Evolutionary conservation across 2,888 invertebrate genomes (phyloP).

Genomic region (Rhaphigaster nebulosa): DNA sequence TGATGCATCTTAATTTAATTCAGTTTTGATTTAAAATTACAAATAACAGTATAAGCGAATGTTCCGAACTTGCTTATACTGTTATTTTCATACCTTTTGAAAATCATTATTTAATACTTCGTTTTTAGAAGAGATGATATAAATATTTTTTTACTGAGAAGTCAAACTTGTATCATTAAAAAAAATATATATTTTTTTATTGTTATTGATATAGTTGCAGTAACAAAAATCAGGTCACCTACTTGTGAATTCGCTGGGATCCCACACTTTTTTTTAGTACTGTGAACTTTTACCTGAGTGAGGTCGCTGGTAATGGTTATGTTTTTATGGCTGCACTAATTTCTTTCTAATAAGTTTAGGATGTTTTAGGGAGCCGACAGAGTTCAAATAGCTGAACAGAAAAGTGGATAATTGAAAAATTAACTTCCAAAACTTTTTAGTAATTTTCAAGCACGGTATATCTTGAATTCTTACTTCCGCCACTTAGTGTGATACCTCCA

Average conservation of each 20-base stretch:
- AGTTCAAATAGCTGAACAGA: not conserved
- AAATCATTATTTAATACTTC: too few species aligned
- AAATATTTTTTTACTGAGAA: too few species aligned
- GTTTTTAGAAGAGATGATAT: too few species aligned
- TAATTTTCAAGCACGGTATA: not conserved
- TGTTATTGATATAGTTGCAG: not conserved
- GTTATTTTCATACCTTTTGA: too few species aligned
- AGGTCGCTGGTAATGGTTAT: not conserved
- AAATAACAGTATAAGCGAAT: too few species aligned
- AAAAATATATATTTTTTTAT: too few species aligned
- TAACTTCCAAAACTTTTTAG: not conserved
- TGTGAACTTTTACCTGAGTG: not conserved
- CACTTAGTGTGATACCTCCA: not conserved
- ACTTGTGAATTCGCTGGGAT: not conserved
- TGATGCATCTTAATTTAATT: too few species aligned
- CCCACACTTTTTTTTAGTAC: not conserved
- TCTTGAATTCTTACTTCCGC: not conserved
- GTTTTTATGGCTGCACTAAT: constrained; percentile 4
- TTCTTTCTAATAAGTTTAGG: not conserved
- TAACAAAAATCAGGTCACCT: not conserved
- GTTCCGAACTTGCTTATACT: too few species aligned
- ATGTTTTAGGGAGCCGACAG: not conserved
- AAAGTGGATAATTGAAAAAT: constrained; percentile 3
- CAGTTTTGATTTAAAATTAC: too few species aligned
- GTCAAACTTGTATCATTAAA: too few species aligned